Evolutionary conservation across 35 echinoderm and acorn worm genomes (phyloP).

Genomic region (Diadema setosum): DNA sequence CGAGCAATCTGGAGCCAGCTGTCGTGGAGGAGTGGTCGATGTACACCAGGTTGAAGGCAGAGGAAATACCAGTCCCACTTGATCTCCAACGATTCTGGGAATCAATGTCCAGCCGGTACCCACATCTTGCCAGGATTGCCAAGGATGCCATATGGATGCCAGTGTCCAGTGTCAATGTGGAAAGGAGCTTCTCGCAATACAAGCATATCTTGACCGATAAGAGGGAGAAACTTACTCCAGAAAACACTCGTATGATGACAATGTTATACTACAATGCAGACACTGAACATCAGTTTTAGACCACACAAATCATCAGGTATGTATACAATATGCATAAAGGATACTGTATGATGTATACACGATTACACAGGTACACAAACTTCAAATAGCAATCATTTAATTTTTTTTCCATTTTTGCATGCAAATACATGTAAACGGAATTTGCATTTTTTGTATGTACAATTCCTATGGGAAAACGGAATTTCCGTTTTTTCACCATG

Average conservation of each 20-base stretch:
- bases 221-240: slow-evolving; percentile 27
- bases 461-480: no score
- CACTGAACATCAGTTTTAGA: slow-evolving; percentile 35
- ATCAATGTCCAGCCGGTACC: slow-evolving; percentile 2
- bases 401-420: no score
- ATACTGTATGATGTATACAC: no score
- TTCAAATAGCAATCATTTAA: no score
- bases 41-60: slow-evolving; percentile 4
- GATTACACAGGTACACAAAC: no score
- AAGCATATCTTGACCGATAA: slow-evolving; percentile 60
- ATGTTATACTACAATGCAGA: slow-evolving; percentile 68
- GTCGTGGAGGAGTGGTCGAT: slow-evolving; percentile 48
- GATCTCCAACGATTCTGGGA: slow-evolving; percentile 31
- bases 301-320: neutral
- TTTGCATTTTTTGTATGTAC: no score
- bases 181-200: slow-evolving; percentile 58
- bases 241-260: slow-evolving; percentile 50
- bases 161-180: slow-evolving; percentile 44
- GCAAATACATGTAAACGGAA: no score
- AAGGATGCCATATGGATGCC: slow-evolving; percentile 60
- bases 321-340: no score
- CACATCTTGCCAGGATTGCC: slow-evolving; percentile 30
- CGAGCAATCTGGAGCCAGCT: neutral
- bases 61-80: slow-evolving; percentile 30
- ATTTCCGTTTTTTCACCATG: no score